Evolutionary conservation across 2,797 vertebrate species (phyloP), one percentile per base, ranked within the genome.

Genomic region (Propithecus deckenii): DNA sequence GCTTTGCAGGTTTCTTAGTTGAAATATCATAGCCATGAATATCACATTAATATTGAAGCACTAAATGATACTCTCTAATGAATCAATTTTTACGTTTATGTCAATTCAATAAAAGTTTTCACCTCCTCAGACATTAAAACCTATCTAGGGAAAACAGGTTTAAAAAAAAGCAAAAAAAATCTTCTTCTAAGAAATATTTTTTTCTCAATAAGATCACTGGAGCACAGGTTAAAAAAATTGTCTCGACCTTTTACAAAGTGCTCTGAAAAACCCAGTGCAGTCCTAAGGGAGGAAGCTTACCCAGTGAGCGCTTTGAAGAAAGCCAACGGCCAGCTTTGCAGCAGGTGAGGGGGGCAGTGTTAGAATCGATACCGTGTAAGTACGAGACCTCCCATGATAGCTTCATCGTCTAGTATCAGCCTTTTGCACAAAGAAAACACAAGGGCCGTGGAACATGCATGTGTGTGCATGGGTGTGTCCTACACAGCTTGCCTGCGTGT

Each of bases 311-410:
- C 2, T 5, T 13, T 32, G 35, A 32, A 46, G 38, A 8, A 5
- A 5, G 20, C 7, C 1, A 0, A 32, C 25, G 30, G 7, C 7
- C 7, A 17, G 46, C 11, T 32, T 17, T 2, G 25, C 41, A 28
- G 13, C 67, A 23, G 30, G 30, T 67, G 4, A 15, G 23, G 3
- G 15, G 9, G 9, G 3, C 3, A 14, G 25, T 11, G 55, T 8
- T 23, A 7, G 10, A 72, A 12, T 41, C 28, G 22, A 14, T 28
- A 7, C 14, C 17, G 5, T 2, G 15, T 18, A 32, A 2, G 50
- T 8, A 11, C 7, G 14, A 14, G 25, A 7, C 15, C 10, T 50
- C 6, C 18, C 23, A 23, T 1, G 48, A 10, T 9, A 2, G 38
- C 41, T 32, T 13, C 11, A 8, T 30, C 17, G 6, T 41, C n/a